Conservation (phyloP, 2,113 vertebrate species). For the Neodon shergylaensis region DNA sequence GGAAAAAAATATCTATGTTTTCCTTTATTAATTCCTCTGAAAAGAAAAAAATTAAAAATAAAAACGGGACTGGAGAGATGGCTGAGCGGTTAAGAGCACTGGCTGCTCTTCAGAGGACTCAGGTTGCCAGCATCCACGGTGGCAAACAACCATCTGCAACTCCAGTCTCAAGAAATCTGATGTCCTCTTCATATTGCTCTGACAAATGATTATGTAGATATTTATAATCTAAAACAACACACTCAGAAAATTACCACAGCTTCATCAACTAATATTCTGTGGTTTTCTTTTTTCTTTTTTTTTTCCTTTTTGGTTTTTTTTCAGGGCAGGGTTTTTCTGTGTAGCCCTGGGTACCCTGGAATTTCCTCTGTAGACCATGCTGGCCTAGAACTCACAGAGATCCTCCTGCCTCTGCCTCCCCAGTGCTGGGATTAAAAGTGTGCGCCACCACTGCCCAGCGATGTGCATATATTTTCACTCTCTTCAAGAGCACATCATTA, state of each 20-base stretch:
- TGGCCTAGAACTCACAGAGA: neutral
- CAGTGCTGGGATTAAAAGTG: neutral
- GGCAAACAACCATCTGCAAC: neutral
- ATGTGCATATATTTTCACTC: neutral
- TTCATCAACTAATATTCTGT: constrained; percentile 18
- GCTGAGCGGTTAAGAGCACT: neutral
- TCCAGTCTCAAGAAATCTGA: neutral
- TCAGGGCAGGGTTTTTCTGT: neutral
- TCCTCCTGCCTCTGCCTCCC: neutral
- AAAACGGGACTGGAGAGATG: neutral
- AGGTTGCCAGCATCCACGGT: neutral
- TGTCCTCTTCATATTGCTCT: neutral
- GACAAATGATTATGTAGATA: neutral
- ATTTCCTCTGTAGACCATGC: neutral
- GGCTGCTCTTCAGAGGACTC: neutral
- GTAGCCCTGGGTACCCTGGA: neutral
- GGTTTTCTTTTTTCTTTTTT: neutral
- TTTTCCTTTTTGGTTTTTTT: neutral
- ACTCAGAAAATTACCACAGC: neutral
- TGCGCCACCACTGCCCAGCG: neutral
- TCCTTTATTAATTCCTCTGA: neutral
- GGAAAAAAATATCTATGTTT: neutral
- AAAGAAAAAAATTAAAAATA: neutral
- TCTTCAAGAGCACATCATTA: neutral
- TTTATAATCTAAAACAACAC: neutral